A percentile compares a stretch with the other conserved stretches of the same genome.
Evolutionary conservation across 1,140 invertebrate species (phyloP).

Genomic region (Brachionus rotundiformis): DNA sequence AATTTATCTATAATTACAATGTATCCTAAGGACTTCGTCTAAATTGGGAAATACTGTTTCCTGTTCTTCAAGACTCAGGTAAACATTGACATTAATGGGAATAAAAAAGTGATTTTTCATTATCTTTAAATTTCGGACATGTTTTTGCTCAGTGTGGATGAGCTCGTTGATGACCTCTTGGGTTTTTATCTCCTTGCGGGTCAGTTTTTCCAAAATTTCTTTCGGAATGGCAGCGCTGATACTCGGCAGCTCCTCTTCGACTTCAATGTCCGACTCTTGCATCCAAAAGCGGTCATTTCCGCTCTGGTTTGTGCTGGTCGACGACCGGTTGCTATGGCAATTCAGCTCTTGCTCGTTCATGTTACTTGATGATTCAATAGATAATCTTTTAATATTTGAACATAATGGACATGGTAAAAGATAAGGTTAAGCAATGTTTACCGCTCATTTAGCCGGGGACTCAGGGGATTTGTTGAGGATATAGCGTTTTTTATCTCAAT

Average conservation of each 20-base stretch:
- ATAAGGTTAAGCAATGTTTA: not conserved
- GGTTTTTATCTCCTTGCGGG: slow-evolving; percentile 27
- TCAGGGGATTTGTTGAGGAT: not conserved
- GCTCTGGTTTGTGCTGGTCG: not conserved
- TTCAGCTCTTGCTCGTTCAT: not conserved
- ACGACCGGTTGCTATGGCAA: not conserved
- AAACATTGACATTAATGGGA: slow-evolving; percentile 3
- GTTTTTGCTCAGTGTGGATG: slow-evolving; percentile 51
- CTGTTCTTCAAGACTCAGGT: slow-evolving; percentile 33
- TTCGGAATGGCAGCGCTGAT: not conserved
- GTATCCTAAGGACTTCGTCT: slow-evolving; percentile 38
- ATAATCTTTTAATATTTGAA: not conserved
- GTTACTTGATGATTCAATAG: not conserved
- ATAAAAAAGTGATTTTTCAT: slow-evolving; percentile 44
- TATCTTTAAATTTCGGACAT: slow-evolving; percentile 51
- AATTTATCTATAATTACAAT: slow-evolving; percentile 16
- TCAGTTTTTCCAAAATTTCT: slow-evolving; percentile 11
- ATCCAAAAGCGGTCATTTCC: not conserved
- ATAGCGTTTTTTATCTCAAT: slow-evolving; percentile 42
- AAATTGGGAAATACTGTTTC: slow-evolving; percentile 47
- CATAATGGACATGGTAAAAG: not conserved
- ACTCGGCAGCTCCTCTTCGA: slow-evolving; percentile 38
- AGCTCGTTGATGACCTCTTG: slow-evolving; percentile 52
- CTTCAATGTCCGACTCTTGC: slow-evolving; percentile 48
- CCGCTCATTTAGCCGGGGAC: not conserved